Evolutionary conservation across 2,797 vertebrate species (phyloP).

Genomic region (Spinus olivaceus): DNA sequence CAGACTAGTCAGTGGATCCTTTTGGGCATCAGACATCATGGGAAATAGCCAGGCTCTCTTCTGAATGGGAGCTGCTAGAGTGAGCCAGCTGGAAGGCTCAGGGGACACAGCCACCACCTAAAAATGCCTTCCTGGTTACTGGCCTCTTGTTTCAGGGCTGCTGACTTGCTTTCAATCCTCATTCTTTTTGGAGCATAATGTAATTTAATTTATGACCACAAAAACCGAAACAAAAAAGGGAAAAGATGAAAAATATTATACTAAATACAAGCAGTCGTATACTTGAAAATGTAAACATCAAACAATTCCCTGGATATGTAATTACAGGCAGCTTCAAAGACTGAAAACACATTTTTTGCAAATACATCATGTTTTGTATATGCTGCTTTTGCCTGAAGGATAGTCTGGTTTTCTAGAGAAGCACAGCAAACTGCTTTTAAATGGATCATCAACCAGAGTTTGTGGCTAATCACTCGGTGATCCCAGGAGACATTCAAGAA

Average conservation of each 20-base stretch:
- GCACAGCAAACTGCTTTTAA: constrained; percentile 9
- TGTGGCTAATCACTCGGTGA: not conserved
- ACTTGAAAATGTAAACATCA: constrained; percentile 56
- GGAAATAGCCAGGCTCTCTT: not conserved
- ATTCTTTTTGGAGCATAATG: not conserved
- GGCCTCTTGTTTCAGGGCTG: not conserved
- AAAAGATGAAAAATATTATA: constrained; percentile 52
- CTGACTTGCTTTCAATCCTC: not conserved
- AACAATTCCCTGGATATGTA: constrained; percentile 52
- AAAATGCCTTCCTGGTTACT: not conserved
- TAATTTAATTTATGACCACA: constrained; percentile 30
- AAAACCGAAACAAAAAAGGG: constrained; percentile 13
- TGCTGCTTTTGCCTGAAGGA: constrained; percentile 29
- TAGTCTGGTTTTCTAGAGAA: constrained; percentile 1
- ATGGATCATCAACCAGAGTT: constrained; percentile 15
- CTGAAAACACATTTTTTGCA: constrained; percentile 21
- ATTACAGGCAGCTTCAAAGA: constrained; percentile 63
- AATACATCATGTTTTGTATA: not conserved
- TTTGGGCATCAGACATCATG: not conserved
- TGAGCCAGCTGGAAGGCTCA: not conserved
- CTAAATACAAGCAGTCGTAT: constrained; percentile 1
- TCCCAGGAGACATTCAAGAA: not conserved
- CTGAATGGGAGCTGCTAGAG: not conserved
- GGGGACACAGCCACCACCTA: not conserved
- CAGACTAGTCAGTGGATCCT: not conserved